These are phyloP conservation scores for Coilia nasus DNA, from an alignment of 2,797 vertebrate species.

Conservation along the genomic window DNA sequence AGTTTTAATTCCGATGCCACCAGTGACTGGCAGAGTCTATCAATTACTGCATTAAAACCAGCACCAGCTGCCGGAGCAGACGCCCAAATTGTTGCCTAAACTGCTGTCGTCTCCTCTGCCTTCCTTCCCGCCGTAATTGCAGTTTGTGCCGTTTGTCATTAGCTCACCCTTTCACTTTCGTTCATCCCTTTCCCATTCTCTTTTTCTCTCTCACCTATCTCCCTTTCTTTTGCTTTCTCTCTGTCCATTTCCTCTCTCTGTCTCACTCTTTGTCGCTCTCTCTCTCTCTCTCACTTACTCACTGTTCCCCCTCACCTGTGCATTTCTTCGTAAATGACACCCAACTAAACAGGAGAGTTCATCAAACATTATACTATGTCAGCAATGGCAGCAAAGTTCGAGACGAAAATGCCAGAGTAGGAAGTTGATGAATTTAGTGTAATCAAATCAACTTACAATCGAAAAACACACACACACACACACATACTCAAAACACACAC, in stretches of 20 bases:
- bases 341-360: too few relatives aligned
- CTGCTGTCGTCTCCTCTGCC: constrained; percentile 84
- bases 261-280: too few relatives aligned
- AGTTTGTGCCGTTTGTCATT: constrained; percentile 77
- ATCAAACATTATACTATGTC: too few relatives aligned
- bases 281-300: too few relatives aligned
- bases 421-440: too few relatives aligned
- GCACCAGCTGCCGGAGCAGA: constrained; percentile 85
- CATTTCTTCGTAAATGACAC: too few relatives aligned
- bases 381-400: too few relatives aligned
- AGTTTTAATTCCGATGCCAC: constrained; percentile 90
- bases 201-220: neutral
- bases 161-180: constrained; percentile 36
- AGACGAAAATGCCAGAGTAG: too few relatives aligned
- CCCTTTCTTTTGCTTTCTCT: neutral
- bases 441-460: neutral
- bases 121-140: constrained; percentile 84
- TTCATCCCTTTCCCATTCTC: neutral
- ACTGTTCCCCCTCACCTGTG: too few relatives aligned
- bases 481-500: neutral
- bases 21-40: constrained; percentile 89
- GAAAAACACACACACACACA: constrained; percentile 18
- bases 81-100: constrained; percentile 84
- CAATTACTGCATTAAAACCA: constrained; percentile 88
- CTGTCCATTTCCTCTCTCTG: neutral